Evolutionary conservation across 2,797 vertebrate species (phyloP).

Genomic region (Enteromius anoplus): DNA sequence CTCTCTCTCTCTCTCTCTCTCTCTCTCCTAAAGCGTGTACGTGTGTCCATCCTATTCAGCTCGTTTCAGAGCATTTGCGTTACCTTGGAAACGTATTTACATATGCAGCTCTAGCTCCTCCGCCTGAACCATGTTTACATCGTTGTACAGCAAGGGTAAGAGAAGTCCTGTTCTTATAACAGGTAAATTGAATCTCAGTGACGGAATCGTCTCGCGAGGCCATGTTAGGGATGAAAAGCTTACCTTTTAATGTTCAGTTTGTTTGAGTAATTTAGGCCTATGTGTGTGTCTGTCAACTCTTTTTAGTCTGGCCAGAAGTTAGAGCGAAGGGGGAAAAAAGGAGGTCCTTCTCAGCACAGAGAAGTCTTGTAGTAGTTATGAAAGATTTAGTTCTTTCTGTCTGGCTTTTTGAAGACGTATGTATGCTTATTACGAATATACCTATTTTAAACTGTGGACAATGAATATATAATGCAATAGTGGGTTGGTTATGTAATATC

Average conservation of each 20-base stretch:
- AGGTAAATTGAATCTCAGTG: not conserved
- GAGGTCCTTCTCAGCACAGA: not conserved
- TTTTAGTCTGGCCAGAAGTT: not conserved
- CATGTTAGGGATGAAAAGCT: too few relatives aligned
- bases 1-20: not conserved
- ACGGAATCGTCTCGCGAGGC: not conserved
- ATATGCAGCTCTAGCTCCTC: conserved; percentile 30
- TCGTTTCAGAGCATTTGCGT: conserved; percentile 46
- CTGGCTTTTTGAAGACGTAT: not conserved
- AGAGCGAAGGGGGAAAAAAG: not conserved
- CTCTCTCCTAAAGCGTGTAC: conserved; percentile 22
- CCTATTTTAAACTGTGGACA: not conserved
- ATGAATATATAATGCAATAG: not conserved
- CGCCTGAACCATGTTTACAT: conserved; percentile 28
- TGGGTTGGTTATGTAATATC: not conserved
- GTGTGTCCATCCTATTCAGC: conserved; percentile 35
- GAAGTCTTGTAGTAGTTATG: not conserved
- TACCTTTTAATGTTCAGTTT: not conserved
- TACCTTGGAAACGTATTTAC: conserved; percentile 49
- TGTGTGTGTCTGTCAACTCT: not conserved
- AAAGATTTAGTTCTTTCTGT: not conserved
- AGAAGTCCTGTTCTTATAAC: not conserved
- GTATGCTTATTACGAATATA: not conserved
- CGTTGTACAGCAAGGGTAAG: not conserved
- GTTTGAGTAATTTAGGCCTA: not conserved